phyloP scores from a whole-genome alignment of 1,140 invertebrate species.

The Delia radicum region DNA sequence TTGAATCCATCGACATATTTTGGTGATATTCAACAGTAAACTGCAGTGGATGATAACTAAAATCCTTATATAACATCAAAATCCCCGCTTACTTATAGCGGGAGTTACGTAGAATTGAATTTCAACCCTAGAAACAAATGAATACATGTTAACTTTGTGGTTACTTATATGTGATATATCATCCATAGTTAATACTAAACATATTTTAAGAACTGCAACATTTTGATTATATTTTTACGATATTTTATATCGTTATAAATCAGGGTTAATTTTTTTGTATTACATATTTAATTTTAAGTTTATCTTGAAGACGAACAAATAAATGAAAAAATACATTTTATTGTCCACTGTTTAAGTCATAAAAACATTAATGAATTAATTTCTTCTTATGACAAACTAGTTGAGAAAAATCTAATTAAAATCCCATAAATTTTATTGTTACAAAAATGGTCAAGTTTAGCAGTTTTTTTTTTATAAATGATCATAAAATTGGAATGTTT shows the following conservation, averaged over 20 bases:
- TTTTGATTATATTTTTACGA: background rate
- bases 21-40: too few relatives aligned
- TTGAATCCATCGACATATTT: too few relatives aligned
- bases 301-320: background rate
- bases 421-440: background rate
- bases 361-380: constrained; percentile 12
- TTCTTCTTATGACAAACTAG: background rate
- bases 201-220: too few relatives aligned
- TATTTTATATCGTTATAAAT: background rate
- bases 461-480: background rate
- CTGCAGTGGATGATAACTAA: too few relatives aligned
- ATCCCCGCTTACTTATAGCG: too few relatives aligned
- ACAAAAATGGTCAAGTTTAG: background rate
- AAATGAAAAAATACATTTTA: background rate
- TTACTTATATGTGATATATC: too few relatives aligned
- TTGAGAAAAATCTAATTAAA: background rate
- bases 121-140: too few relatives aligned
- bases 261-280: background rate
- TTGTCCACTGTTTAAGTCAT: constrained; percentile 1
- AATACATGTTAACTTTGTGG: too few relatives aligned
- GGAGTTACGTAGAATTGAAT: too few relatives aligned
- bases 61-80: too few relatives aligned
- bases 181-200: too few relatives aligned
- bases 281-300: background rate
- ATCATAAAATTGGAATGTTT: background rate